These are phyloP conservation scores for Crocallis elinguaria DNA, from an alignment of 2,888 invertebrate genomes.

Conservation along the genomic window DNA sequence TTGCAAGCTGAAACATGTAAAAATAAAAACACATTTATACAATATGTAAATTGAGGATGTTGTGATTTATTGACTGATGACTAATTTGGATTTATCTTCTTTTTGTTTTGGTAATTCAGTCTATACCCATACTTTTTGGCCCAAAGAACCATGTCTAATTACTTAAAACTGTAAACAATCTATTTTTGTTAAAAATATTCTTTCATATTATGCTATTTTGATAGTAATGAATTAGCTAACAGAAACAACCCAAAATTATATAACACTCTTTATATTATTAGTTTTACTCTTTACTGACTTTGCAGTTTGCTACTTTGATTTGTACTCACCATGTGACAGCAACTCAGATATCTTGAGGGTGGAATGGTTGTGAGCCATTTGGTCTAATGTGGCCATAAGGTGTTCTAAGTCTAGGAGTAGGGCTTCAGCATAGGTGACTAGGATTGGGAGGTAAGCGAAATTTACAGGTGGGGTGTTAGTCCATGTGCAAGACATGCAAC, in stretches of 20 bases:
- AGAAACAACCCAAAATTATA: background rate
- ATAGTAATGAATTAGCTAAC: too few species aligned
- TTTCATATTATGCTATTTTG: too few species aligned
- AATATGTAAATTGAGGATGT: background rate
- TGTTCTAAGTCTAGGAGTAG: constrained; percentile 84
- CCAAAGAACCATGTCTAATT: too few species aligned
- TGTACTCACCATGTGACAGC: constrained; percentile 79
- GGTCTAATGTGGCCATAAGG: constrained; percentile 84
- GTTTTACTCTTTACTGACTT: background rate
- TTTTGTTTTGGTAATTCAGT: too few species aligned
- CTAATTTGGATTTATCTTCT: background rate
- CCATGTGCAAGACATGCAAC: constrained; percentile 85
- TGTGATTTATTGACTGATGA: background rate
- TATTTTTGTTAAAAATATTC: too few species aligned
- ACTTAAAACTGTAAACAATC: too few species aligned
- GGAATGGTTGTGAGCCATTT: constrained; percentile 83
- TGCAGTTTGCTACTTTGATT: background rate
- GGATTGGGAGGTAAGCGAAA: constrained; percentile 68
- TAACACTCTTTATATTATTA: background rate
- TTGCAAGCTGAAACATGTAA: constrained; percentile 71
- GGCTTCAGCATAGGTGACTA: constrained; percentile 84
- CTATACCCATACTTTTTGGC: too few species aligned
- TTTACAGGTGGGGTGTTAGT: constrained; percentile 64
- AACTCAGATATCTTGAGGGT: constrained; percentile 82
- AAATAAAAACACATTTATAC: constrained; percentile 12